These are phyloP conservation scores for Himalopsyche anomala DNA, from an alignment of 2,888 invertebrate genomes.

Conservation along the genomic window DNA sequence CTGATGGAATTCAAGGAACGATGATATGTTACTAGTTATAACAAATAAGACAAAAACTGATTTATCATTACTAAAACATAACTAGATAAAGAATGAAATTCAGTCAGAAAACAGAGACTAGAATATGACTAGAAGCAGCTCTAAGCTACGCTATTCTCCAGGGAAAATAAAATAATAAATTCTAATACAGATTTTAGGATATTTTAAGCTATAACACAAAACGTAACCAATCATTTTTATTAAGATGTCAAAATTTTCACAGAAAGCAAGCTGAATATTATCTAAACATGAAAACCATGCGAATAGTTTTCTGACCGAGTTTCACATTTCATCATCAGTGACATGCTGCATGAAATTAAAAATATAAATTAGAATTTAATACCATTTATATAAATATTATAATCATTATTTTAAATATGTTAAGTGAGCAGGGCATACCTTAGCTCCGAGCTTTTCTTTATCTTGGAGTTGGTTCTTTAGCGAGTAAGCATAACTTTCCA, in stretches of 20 bases:
- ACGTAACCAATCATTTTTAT: not conserved
- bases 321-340: constrained; percentile 64
- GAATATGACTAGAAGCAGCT: not conserved
- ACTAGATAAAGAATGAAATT: not conserved
- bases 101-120: constrained; percentile 18
- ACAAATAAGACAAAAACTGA: not conserved
- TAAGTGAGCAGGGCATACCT: constrained; percentile 72
- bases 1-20: too few relatives aligned
- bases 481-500: constrained; percentile 98
- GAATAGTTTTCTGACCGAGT: constrained; percentile 57
- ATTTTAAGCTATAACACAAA: not conserved
- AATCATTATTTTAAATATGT: too few relatives aligned
- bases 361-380: not conserved
- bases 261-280: not conserved
- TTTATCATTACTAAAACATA: too few relatives aligned
- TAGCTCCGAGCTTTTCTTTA: constrained; percentile 97
- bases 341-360: constrained; percentile 47
- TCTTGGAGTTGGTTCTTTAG: constrained; percentile 97
- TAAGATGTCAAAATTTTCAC: not conserved
- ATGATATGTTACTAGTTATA: not conserved
- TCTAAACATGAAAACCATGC: not conserved
- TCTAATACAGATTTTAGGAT: too few relatives aligned
- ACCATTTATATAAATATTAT: too few relatives aligned
- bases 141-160: not conserved
- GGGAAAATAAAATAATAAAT: not conserved